Base-by-base conservation (phyloP, 2,113 vertebrate species). In the Gambusia affinis region DNA sequence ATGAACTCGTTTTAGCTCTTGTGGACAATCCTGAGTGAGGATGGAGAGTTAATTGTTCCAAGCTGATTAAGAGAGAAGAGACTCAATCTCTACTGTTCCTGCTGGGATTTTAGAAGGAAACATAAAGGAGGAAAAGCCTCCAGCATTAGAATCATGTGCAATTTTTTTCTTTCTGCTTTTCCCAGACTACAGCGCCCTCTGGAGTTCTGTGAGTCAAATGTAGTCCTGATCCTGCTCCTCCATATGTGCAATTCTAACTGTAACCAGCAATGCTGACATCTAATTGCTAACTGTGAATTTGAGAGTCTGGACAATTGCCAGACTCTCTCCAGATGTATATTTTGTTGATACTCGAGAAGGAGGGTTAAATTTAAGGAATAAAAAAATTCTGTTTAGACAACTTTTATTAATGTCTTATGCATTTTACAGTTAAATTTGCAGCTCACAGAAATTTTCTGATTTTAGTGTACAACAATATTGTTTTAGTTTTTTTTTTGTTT, bases 261-360 rank as follows among this genome's bases (percentile, higher is more conserved):
- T 93, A n/a, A 91, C 84, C 75, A 82, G 92, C 90, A 86, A 82
- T 84, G 83, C 84, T 89, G 87, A 80, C 89, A 88, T 92, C 84
- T 85, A 86, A 87, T 89, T 88, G 91, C 89, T 91, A 92, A 94
- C 94, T 95, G 94, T 94, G 94, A 95, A 94, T 88, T 78, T 80
- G 73, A 74, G 91, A 87, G 88, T 71, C 76, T 64, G 67, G 85
- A 78, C 72, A 2, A 77, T 4, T 39, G 70, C 83, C 77, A 63
- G 30, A 29, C 87, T 90, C 88, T 90, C 83, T 85, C 79, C 66
- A 85, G 79, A 66, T 94, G 92, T 93, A 94, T 88, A 94, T 92
- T 88, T 76, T 93, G 91, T 94, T 93, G 88, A 93, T 94, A 94
- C 27, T 63, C 72, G 75, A 75, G 65, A 85, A 85, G 75, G 28